Base-by-base conservation (phyloP, 2,113 vertebrate genomes). In the Elachura formosa region DNA sequence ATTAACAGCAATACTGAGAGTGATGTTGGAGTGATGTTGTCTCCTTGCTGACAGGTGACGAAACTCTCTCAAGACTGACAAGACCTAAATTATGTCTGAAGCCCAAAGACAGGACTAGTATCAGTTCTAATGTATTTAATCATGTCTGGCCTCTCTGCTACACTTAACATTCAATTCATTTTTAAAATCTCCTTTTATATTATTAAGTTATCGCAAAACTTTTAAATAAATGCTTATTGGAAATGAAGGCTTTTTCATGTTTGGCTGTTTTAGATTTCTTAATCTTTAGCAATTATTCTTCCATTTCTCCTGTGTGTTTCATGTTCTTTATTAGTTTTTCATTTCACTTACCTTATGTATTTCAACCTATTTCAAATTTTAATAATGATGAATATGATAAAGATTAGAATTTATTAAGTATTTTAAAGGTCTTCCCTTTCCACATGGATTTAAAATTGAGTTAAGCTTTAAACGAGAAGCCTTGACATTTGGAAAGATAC, bases 351-450 rank as follows among this genome's bases (percentile, higher is more conserved):
- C 92, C 91, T 94, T 69, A 79, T 93, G 81, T 69, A 91, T 85
- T 94, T 87, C 93, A 97, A 94, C 71, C 54, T 87, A 93, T 82
- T 97, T 93, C 66, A 82, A 95, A 91, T 91, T 96, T 93, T 89
- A 87, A 94, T 96, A 93, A 95, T 51, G 74, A 95, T 89, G 93
- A 93, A 84, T 94, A 91, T 66, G 62, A 95, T 96, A 95, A 94
- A 94, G 89, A 87, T 94, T 93, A 91, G 87, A 94, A 91, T 93
- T 92, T 94, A 89, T 90, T 93, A 96, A 63, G 59, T 89, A 90
- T 91, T 95, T 95, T 85, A 85, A 91, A 95, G 36, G 62, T 89
- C 71, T 91, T 89, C 11, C 22, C 26, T 95, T 93, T 93, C 89
- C 95, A 91, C 13, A 25, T 62, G 87, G 89, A 95, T 92, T 95